Conservation (phyloP, 2,797 vertebrate genomes). For the Microctenopoma stevenorrisi region DNA sequence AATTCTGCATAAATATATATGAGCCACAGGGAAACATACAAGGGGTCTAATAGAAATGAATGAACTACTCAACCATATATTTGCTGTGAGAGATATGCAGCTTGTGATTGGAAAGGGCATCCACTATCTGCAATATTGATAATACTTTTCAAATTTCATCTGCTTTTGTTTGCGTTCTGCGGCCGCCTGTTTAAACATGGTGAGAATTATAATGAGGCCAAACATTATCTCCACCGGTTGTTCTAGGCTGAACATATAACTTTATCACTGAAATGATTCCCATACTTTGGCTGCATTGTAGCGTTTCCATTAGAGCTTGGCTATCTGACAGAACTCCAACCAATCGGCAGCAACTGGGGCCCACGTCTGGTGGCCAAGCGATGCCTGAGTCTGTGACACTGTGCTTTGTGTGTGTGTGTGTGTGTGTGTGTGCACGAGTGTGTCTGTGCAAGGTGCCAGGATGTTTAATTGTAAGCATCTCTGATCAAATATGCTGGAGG, state of each 20-base stretch:
- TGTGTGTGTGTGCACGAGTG: neutral
- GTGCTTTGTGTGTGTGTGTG: slow-evolving; percentile 41
- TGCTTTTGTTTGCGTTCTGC: slow-evolving; percentile 99
- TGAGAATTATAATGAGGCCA: slow-evolving; percentile 99
- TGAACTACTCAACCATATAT: slow-evolving; percentile 99
- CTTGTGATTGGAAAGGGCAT: slow-evolving; percentile 99
- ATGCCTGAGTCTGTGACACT: slow-evolving; percentile 74
- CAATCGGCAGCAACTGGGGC: slow-evolving; percentile 89
- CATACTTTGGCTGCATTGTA: slow-evolving; percentile 98
- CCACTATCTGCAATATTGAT: slow-evolving; percentile 99
- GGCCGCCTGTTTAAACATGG: slow-evolving; percentile 99
- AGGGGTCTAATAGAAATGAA: slow-evolving; percentile 99
- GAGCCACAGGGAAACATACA: slow-evolving; percentile 89
- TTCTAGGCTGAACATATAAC: slow-evolving; percentile 99
- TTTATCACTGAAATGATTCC: slow-evolving; percentile 99
- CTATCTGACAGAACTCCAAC: slow-evolving; percentile 99
- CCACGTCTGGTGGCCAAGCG: slow-evolving; percentile 90
- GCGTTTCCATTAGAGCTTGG: slow-evolving; percentile 98
- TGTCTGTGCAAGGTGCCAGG: slow-evolving; percentile 58
- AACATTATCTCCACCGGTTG: slow-evolving; percentile 98
- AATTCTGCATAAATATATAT: slow-evolving; percentile 88
- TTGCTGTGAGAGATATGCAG: slow-evolving; percentile 98
- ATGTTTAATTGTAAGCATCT: slow-evolving; percentile 71
- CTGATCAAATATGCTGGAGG: slow-evolving; percentile 71
- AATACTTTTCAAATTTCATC: slow-evolving; percentile 99